Evolutionary conservation across 2,113 vertebrate genomes (phyloP).

Genomic region (Rhea americana): DNA sequence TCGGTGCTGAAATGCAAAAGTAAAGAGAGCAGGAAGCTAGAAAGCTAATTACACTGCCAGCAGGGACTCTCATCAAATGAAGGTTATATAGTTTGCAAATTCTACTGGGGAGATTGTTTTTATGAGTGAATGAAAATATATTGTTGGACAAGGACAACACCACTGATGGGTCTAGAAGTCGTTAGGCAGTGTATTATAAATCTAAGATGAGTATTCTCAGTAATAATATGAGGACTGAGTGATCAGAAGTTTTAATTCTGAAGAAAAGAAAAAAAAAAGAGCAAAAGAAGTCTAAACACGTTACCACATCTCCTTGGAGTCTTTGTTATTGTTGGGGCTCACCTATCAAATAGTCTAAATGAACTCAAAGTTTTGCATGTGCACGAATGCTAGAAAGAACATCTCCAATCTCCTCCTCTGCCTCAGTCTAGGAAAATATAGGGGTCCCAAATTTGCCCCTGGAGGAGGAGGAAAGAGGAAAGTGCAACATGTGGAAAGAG

Average conservation of each 20-base stretch:
- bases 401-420: not conserved
- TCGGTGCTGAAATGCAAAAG: not conserved
- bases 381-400: not conserved
- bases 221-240: not conserved
- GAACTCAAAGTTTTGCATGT: not conserved
- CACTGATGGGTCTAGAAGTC: not conserved
- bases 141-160: slow-evolving; percentile 32
- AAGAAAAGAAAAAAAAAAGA: not conserved
- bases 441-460: not conserved
- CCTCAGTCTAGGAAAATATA: not conserved
- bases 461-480: not conserved
- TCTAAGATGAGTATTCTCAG: not conserved
- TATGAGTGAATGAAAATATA: slow-evolving; percentile 39
- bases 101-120: not conserved
- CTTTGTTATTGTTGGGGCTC: not conserved
- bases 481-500: not conserved
- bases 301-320: not conserved
- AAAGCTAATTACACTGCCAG: slow-evolving; percentile 64
- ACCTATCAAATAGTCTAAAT: not conserved
- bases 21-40: slow-evolving; percentile 26
- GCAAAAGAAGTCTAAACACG: not conserved
- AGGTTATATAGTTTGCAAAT: slow-evolving; percentile 33
- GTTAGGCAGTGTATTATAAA: not conserved
- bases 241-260: not conserved
- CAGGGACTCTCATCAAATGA: slow-evolving; percentile 39